These are phyloP conservation scores for Campoletis sonorensis DNA, from an alignment of 1,140 invertebrate species.

Conservation along the genomic window DNA sequence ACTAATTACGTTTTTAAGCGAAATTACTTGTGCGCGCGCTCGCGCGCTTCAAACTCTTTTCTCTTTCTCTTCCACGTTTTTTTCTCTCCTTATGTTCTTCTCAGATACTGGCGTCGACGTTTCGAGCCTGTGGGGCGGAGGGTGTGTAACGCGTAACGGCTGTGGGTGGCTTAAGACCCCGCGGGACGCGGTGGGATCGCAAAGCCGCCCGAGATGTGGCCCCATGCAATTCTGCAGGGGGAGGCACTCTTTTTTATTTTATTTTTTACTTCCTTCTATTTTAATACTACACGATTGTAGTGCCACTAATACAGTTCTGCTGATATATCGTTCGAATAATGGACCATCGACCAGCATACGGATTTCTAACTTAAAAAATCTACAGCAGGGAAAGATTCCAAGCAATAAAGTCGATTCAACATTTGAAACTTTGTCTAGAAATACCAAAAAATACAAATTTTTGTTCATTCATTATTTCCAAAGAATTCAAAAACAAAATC, in stretches of 20 bases:
- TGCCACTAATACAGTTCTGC: no score
- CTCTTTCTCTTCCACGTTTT: constrained; percentile 49
- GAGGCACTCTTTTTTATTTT: constrained; percentile 45
- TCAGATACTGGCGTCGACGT: constrained; percentile 38
- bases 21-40: constrained; percentile 65
- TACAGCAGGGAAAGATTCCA: no score
- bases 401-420: no score
- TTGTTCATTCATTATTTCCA: no score
- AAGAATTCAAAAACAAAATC: no score
- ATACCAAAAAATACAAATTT: no score
- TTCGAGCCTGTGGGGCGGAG: constrained; percentile 10
- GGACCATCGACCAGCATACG: no score
- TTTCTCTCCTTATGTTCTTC: constrained; percentile 36
- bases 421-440: no score
- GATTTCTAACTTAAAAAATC: no score
- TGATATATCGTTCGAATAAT: no score
- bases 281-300: no score
- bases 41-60: background rate
- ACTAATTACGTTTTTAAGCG: constrained; percentile 76
- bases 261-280: constrained; percentile 36
- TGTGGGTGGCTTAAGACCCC: constrained; percentile 41
- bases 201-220: background rate
- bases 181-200: constrained; percentile 31
- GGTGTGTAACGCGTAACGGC: constrained; percentile 29
- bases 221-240: constrained; percentile 48